Conservation (phyloP, 1,140 invertebrate genomes). For the Anoplolepis gracilipes region DNA sequence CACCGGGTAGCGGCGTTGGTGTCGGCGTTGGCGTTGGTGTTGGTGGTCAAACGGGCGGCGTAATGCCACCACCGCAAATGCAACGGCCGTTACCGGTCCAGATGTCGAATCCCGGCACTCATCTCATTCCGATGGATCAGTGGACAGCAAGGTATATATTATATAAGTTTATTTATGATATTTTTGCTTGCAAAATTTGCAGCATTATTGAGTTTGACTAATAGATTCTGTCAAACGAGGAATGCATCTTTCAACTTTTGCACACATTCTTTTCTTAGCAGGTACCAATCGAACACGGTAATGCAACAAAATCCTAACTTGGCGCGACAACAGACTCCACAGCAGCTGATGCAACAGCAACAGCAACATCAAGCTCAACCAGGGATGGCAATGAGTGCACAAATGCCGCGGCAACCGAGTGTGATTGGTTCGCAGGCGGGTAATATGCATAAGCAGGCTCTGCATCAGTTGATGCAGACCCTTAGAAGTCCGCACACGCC, state of each 20-base stretch:
- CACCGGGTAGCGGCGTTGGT: slow-evolving; percentile 85
- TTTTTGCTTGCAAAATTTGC: neutral
- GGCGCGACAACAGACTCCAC: slow-evolving; percentile 83
- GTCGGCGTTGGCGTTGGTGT: slow-evolving; percentile 81
- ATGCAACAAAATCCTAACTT: slow-evolving; percentile 84
- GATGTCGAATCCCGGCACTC: slow-evolving; percentile 83
- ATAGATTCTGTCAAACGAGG: neutral
- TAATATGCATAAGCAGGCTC: slow-evolving; percentile 91
- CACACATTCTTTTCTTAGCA: slow-evolving; percentile 39
- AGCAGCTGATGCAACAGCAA: slow-evolving; percentile 83
- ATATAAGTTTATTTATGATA: slow-evolving; percentile 13
- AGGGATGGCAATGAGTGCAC: slow-evolving; percentile 82
- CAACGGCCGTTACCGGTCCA: slow-evolving; percentile 86
- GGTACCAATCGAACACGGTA: slow-evolving; percentile 81
- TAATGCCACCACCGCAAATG: slow-evolving; percentile 90
- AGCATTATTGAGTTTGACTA: neutral
- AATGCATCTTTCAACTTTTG: neutral
- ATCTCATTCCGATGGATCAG: slow-evolving; percentile 89
- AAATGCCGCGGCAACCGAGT: slow-evolving; percentile 84
- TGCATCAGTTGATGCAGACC: slow-evolving; percentile 96
- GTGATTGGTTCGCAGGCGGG: slow-evolving; percentile 84
- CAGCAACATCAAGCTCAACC: slow-evolving; percentile 84
- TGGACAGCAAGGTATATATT: slow-evolving; percentile 87
- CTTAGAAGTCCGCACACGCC: slow-evolving; percentile 95
- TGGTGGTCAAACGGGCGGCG: slow-evolving; percentile 85